Evolutionary conservation across 2,113 vertebrate species (phyloP).

Genomic region (Maccullochella peelii): DNA sequence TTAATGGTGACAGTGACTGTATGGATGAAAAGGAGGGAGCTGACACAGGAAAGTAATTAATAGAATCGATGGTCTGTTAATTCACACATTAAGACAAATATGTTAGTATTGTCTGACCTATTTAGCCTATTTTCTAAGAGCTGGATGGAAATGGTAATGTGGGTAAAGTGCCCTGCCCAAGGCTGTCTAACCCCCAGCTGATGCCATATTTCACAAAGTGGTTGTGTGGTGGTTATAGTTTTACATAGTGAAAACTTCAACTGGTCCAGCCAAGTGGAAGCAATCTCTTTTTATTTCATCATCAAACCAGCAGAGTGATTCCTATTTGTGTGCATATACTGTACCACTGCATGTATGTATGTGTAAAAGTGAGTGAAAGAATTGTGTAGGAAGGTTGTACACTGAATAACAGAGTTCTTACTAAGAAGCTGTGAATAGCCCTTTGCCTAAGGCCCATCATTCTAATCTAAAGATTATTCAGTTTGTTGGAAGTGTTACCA

Average conservation of each 20-base stretch:
- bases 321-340: conserved; percentile 19
- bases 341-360: background rate
- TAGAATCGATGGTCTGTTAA: conserved; percentile 51
- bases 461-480: conserved; percentile 24
- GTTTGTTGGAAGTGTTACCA: conserved; percentile 5
- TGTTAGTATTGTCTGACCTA: conserved; percentile 62
- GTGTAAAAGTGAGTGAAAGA: conserved; percentile 13
- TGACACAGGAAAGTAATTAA: conserved; percentile 47
- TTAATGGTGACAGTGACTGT: conserved; percentile 62
- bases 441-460: conserved; percentile 30
- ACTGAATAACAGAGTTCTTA: conserved; percentile 3
- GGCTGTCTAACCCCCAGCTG: conserved; percentile 38
- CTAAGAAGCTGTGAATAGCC: background rate
- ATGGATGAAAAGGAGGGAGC: conserved; percentile 24
- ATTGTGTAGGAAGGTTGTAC: conserved; percentile 21
- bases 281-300: conserved; percentile 52
- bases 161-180: conserved; percentile 69
- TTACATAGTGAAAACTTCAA: conserved; percentile 50
- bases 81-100: conserved; percentile 31
- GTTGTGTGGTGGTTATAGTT: conserved; percentile 43
- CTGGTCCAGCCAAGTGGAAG: conserved; percentile 53
- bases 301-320: conserved; percentile 42
- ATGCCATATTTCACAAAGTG: conserved; percentile 51
- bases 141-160: conserved; percentile 42
- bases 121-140: conserved; percentile 53